A percentile compares a stretch with the other conserved stretches of the same genome.
Evolutionary conservation across 2,797 vertebrate species (phyloP).

Genomic region (Poecilia velifera): DNA sequence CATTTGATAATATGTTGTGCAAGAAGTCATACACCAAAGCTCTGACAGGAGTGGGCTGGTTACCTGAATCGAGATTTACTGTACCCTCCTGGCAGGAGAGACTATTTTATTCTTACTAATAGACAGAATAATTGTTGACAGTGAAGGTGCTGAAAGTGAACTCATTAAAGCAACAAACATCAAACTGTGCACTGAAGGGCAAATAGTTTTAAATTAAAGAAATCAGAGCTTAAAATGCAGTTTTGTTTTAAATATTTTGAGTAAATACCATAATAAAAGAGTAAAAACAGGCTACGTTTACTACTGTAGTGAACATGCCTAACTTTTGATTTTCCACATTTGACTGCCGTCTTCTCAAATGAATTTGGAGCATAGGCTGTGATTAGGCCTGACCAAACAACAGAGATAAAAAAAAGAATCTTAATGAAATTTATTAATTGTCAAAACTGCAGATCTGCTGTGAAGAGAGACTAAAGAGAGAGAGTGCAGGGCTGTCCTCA

Average conservation of each 20-base stretch:
- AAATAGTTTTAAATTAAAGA: background rate
- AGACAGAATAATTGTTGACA: background rate
- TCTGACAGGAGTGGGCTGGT: background rate
- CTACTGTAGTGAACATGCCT: background rate
- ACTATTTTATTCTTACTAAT: background rate
- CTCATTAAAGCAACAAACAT: background rate
- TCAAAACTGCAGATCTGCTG: conserved; percentile 17
- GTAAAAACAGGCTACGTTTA: background rate
- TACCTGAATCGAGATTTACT: background rate
- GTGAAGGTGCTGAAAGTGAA: background rate
- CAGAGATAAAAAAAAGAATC: background rate
- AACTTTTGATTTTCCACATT: conserved; percentile 1
- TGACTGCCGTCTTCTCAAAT: conserved; percentile 1
- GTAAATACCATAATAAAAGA: background rate
- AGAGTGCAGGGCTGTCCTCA: conserved; percentile 48
- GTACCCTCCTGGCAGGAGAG: background rate
- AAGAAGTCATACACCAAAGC: conserved; percentile 12
- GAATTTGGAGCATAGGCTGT: conserved; percentile 4
- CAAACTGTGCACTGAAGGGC: background rate
- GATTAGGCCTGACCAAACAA: conserved; percentile 14
- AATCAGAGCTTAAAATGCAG: background rate
- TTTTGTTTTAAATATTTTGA: background rate
- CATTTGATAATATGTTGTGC: conserved; percentile 32
- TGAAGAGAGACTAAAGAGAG: conserved; percentile 9
- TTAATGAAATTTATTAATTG: background rate